These are phyloP conservation scores for Dryobotodes eremita DNA, from an alignment of 2,888 invertebrate genomes.

Conservation along the genomic window DNA sequence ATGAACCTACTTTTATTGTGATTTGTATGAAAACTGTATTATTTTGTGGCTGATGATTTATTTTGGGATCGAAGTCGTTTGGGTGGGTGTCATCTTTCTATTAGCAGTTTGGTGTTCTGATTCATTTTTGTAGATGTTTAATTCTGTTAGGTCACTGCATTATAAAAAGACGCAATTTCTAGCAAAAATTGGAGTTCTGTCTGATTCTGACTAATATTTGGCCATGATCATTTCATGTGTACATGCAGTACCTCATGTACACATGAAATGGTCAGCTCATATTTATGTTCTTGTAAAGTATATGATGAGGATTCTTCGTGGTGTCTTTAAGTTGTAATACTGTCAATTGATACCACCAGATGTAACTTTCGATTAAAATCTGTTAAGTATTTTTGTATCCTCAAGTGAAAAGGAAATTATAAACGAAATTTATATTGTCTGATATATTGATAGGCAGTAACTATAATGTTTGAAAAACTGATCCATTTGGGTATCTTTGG, in stretches of 20 bases:
- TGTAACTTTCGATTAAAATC: background rate
- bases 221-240: conserved; percentile 42
- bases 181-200: no score
- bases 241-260: background rate
- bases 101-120: background rate
- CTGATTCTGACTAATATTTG: background rate
- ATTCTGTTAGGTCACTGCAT: background rate
- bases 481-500: background rate
- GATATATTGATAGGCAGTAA: no score
- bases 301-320: background rate
- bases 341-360: background rate
- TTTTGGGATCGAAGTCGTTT: conserved; percentile 24
- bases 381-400: background rate
- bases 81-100: conserved; percentile 30
- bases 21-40: conserved; percentile 66
- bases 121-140: background rate
- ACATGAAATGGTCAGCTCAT: no score
- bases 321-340: background rate
- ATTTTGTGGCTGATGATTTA: conserved; percentile 47
- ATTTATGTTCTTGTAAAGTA: conserved; percentile 12
- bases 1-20: conserved; percentile 68
- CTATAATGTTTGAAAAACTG: background rate
- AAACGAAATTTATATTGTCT: background rate
- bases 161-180: background rate
- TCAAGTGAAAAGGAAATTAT: background rate